Evolutionary conservation across 2,888 invertebrate species (phyloP).

Genomic region (Acleris laterana): DNA sequence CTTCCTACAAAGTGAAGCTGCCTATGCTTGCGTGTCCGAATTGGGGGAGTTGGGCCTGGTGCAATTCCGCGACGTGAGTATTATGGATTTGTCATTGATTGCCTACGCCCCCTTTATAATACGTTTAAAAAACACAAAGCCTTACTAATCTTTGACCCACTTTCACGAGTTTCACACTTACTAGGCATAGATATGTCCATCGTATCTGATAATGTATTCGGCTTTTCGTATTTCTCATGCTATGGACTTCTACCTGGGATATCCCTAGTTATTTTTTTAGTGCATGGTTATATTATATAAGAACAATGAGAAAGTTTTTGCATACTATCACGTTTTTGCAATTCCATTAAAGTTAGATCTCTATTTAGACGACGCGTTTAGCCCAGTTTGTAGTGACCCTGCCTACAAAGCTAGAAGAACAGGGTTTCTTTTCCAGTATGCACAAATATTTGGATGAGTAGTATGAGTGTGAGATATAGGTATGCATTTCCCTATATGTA

Average conservation of each 20-base stretch:
- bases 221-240: neutral
- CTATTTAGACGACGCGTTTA: no score
- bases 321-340: no score
- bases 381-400: no score
- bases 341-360: no score
- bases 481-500: no score
- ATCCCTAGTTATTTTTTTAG: no score
- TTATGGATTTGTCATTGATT: constrained; percentile 65
- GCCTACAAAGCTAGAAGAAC: no score
- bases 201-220: constrained; percentile 2
- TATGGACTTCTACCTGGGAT: neutral
- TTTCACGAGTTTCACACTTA: constrained; percentile 44
- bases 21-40: constrained; percentile 99
- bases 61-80: constrained; percentile 97
- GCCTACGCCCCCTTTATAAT: constrained; percentile 19
- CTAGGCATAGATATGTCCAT: constrained; percentile 1
- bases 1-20: constrained; percentile 98
- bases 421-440: no score
- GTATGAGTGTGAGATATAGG: no score
- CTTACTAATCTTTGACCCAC: constrained; percentile 56
- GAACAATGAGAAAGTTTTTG: no score
- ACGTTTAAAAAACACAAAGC: constrained; percentile 3
- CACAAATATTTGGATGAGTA: no score
- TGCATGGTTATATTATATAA: no score
- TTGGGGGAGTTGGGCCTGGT: constrained; percentile 98